Percentiles rank a stretch among this genome's conserved stretches.
These are phyloP conservation scores for Heterohyrax brucei DNA, from an alignment of 2,797 vertebrate genomes.

Conservation along the genomic window DNA sequence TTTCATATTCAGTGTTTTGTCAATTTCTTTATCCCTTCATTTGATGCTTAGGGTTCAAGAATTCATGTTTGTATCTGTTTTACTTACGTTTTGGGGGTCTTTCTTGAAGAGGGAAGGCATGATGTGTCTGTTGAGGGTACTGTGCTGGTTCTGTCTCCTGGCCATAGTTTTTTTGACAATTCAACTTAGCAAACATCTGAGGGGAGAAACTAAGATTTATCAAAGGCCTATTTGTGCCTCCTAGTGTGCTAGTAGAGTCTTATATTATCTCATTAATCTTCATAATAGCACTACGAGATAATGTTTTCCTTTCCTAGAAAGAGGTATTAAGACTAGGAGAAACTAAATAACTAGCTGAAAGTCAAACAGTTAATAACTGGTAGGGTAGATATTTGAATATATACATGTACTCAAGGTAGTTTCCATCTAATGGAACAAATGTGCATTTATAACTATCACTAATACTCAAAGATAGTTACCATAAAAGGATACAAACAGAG, in stretches of 20 bases:
- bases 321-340: too few relatives aligned
- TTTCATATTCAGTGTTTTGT: too few relatives aligned
- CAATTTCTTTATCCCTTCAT: too few relatives aligned
- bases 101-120: too few relatives aligned
- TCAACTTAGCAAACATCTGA: conserved; percentile 58
- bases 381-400: conserved; percentile 32
- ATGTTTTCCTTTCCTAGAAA: too few relatives aligned
- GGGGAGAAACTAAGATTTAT: conserved; percentile 19
- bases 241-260: conserved; percentile 4
- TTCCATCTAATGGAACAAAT: neutral
- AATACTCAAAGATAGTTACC: conserved; percentile 17
- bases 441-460: neutral
- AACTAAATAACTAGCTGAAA: neutral
- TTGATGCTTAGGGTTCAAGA: too few relatives aligned
- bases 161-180: conserved; percentile 23
- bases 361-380: conserved; percentile 36
- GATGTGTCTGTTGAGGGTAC: too few relatives aligned
- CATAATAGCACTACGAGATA: too few relatives aligned
- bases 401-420: neutral
- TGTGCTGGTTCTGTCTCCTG: too few relatives aligned
- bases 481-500: conserved; percentile 19
- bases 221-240: neutral
- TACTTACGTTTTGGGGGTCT: too few relatives aligned
- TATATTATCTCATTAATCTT: conserved; percentile 13
- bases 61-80: too few relatives aligned